Conservation (phyloP, 2,113 vertebrate genomes). For the Paracanthobrama guichenoti region DNA sequence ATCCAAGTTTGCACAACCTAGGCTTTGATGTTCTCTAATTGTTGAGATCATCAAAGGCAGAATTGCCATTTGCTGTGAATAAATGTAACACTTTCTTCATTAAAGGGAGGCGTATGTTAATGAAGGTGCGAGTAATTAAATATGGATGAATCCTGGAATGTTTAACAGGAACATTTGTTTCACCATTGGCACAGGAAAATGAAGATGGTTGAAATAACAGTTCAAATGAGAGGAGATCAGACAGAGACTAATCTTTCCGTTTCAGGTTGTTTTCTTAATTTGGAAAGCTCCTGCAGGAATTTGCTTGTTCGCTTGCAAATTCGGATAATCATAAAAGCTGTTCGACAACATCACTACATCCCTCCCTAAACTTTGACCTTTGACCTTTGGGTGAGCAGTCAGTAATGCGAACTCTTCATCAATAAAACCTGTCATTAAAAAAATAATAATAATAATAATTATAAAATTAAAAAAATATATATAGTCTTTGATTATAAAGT, state of each 20-base stretch:
- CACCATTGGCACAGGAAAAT: conserved; percentile 88
- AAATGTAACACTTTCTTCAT: conserved; percentile 88
- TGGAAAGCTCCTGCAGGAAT: conserved; percentile 24
- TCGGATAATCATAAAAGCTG: background rate
- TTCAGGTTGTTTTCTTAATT: conserved; percentile 46
- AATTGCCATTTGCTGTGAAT: conserved; percentile 93
- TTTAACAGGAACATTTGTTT: conserved; percentile 91
- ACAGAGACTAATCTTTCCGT: conserved; percentile 38
- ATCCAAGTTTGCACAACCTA: conserved; percentile 91
- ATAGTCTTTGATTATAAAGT: background rate
- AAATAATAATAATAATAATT: too few species aligned
- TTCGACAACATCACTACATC: background rate
- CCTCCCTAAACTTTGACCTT: background rate
- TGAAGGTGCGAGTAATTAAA: conserved; percentile 93
- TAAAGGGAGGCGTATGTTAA: conserved; percentile 87
- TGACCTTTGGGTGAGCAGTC: background rate
- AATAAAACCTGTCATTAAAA: conserved; percentile 15
- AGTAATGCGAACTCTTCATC: background rate
- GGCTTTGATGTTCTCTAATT: conserved; percentile 97
- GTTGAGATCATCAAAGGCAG: conserved; percentile 96
- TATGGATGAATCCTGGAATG: conserved; percentile 92
- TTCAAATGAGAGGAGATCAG: conserved; percentile 52
- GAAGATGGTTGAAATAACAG: conserved; percentile 72
- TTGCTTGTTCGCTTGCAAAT: conserved; percentile 2
- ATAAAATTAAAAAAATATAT: background rate